Evolutionary conservation across 2,797 vertebrate genomes (phyloP).

Genomic region (Halcyon leucocephala): DNA sequence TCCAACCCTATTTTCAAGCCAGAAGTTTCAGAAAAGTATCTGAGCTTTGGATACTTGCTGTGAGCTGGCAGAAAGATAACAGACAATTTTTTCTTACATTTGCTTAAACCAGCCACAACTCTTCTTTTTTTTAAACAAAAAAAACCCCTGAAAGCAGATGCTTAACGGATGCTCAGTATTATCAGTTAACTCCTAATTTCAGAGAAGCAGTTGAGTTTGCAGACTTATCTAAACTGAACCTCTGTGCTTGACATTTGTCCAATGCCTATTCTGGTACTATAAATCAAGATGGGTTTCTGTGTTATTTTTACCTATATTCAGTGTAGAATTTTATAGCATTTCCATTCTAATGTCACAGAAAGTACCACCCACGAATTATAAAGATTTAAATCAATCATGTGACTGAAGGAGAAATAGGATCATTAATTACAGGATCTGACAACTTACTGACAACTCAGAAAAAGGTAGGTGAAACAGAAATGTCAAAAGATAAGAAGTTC

Average conservation of each 20-base stretch:
- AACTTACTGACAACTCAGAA: neutral
- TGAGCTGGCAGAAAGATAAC: slow-evolving; percentile 63
- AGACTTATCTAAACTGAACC: neutral
- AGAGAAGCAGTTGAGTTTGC: slow-evolving; percentile 7
- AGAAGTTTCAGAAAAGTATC: slow-evolving; percentile 52
- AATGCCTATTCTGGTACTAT: neutral
- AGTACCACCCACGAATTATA: neutral
- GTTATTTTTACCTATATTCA: slow-evolving; percentile 1
- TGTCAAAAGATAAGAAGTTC: neutral
- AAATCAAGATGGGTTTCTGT: slow-evolving; percentile 1
- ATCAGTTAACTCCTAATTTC: slow-evolving; percentile 42
- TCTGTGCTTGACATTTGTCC: neutral
- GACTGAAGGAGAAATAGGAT: neutral
- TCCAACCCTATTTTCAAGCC: slow-evolving; percentile 53
- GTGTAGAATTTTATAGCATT: slow-evolving; percentile 1
- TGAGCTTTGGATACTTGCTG: slow-evolving; percentile 48
- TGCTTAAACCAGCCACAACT: slow-evolving; percentile 41
- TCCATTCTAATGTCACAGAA: neutral
- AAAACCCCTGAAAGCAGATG: slow-evolving; percentile 52
- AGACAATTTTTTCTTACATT: slow-evolving; percentile 53
- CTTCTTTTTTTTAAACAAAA: slow-evolving; percentile 25
- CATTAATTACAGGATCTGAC: neutral
- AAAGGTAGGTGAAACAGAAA: neutral
- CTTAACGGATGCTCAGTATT: slow-evolving; percentile 7
- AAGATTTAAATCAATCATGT: neutral